These are phyloP conservation scores for Pterophyllum scalare DNA, from an alignment of 2,113 vertebrate species.

Conservation along the genomic window DNA sequence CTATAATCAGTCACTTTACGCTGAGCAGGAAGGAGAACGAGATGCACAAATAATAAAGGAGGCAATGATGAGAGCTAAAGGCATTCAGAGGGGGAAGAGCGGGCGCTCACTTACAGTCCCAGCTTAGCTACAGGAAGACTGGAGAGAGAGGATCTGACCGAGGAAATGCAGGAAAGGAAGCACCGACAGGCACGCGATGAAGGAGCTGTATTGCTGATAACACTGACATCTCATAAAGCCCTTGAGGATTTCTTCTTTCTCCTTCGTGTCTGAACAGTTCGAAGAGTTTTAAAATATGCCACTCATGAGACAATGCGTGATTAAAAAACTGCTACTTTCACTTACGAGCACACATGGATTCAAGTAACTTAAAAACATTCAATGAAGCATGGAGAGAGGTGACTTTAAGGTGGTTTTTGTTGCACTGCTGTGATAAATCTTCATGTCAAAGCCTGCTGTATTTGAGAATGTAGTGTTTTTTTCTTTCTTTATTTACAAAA, in stretches of 20 bases:
- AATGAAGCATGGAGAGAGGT: background rate
- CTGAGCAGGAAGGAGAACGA: slow-evolving; percentile 1
- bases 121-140: slow-evolving; percentile 52
- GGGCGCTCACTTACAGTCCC: background rate
- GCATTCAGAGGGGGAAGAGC: background rate
- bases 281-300: slow-evolving; percentile 20
- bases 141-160: slow-evolving; percentile 16
- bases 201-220: slow-evolving; percentile 67
- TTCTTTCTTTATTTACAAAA: slow-evolving; percentile 2
- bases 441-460: slow-evolving; percentile 21
- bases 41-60: slow-evolving; percentile 1
- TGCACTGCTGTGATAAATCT: background rate
- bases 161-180: slow-evolving; percentile 21
- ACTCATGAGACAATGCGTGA: background rate
- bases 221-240: slow-evolving; percentile 72
- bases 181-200: background rate
- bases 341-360: slow-evolving; percentile 66
- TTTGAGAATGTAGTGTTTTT: slow-evolving; percentile 53
- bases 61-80: slow-evolving; percentile 5
- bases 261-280: slow-evolving; percentile 47
- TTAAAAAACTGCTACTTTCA: slow-evolving; percentile 34
- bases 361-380: slow-evolving; percentile 74
- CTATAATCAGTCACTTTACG: slow-evolving; percentile 32
- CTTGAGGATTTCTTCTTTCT: slow-evolving; percentile 54
- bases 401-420: background rate